These are phyloP conservation scores for Hippocampus zosterae DNA, from an alignment of 2,113 vertebrate species.

Conservation along the genomic window DNA sequence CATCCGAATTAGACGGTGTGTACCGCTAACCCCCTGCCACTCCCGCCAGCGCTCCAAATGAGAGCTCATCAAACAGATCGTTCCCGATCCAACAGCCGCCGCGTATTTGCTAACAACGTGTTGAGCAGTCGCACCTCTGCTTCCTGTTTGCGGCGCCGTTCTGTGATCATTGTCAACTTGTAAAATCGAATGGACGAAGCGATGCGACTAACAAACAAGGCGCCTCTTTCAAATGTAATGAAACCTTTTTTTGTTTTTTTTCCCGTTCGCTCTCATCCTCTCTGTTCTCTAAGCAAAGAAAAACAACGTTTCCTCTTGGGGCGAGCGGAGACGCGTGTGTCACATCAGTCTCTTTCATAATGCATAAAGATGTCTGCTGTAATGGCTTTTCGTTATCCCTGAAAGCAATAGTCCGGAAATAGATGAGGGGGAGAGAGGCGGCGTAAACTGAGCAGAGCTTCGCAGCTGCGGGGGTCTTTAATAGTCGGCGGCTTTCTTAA, in stretches of 20 bases:
- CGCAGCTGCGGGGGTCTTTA: slow-evolving; percentile 21
- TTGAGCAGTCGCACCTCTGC: slow-evolving; percentile 8
- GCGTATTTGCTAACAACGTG: slow-evolving; percentile 31
- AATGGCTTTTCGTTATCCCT: slow-evolving; percentile 44
- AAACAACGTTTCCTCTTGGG: slow-evolving; percentile 43
- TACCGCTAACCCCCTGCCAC: slow-evolving; percentile 38
- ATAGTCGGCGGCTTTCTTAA: slow-evolving; percentile 46
- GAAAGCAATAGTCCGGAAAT: slow-evolving; percentile 52
- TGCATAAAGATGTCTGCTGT: slow-evolving; percentile 44
- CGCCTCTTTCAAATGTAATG: slow-evolving; percentile 23
- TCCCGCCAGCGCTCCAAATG: slow-evolving; percentile 41
- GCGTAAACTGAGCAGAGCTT: slow-evolving; percentile 23
- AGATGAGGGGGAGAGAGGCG: slow-evolving; percentile 32
- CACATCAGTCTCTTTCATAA: slow-evolving; percentile 56
- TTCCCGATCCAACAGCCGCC: slow-evolving; percentile 36
- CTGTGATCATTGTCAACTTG: slow-evolving; percentile 7
- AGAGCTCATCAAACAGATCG: slow-evolving; percentile 47
- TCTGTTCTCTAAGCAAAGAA: slow-evolving; percentile 38
- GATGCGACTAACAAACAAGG: not conserved
- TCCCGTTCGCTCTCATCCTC: slow-evolving; percentile 4
- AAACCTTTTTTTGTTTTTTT: not conserved
- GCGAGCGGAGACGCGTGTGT: slow-evolving; percentile 32
- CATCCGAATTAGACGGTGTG: slow-evolving; percentile 44
- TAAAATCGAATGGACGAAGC: slow-evolving; percentile 11
- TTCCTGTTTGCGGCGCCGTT: slow-evolving; percentile 13